A percentile compares a stretch with the other conserved stretches of the same genome.
These are phyloP conservation scores for Cyprinella venusta DNA, from an alignment of 2,797 vertebrate genomes.

Conservation along the genomic window DNA sequence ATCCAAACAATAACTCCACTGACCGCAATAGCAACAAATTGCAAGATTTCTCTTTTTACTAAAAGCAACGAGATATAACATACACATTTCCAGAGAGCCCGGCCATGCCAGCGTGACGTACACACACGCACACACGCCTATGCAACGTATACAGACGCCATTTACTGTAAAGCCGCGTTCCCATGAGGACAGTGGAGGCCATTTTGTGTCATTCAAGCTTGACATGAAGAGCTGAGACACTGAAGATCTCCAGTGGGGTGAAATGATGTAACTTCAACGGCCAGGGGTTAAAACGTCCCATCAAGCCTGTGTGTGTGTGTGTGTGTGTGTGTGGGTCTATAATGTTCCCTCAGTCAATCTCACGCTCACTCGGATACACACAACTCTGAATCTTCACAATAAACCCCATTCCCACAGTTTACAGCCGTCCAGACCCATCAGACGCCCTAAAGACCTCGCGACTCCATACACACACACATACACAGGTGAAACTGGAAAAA, in stretches of 20 bases:
- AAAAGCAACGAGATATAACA: not conserved
- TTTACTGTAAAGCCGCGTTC: not conserved
- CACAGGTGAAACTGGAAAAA: no score
- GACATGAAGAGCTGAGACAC: not conserved
- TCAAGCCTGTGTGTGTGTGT: no score
- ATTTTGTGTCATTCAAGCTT: conserved; percentile 23
- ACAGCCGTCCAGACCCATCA: no score
- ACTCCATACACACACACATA: no score
- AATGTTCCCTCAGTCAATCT: no score
- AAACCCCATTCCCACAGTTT: no score
- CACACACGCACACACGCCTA: not conserved
- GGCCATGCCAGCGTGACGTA: not conserved
- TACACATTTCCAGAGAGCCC: not conserved
- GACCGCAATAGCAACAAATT: not conserved
- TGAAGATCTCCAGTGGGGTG: not conserved
- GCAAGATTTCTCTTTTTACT: not conserved
- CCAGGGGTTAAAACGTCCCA: no score
- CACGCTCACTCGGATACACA: no score
- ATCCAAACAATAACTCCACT: not conserved
- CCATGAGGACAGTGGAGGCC: conserved; percentile 12
- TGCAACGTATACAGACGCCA: not conserved
- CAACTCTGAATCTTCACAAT: no score
- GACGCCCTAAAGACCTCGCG: no score
- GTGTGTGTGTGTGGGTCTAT: no score
- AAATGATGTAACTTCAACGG: not conserved